phyloP scores from a whole-genome alignment of 1,140 invertebrate genomes.

The Drosophila navojoa region DNA sequence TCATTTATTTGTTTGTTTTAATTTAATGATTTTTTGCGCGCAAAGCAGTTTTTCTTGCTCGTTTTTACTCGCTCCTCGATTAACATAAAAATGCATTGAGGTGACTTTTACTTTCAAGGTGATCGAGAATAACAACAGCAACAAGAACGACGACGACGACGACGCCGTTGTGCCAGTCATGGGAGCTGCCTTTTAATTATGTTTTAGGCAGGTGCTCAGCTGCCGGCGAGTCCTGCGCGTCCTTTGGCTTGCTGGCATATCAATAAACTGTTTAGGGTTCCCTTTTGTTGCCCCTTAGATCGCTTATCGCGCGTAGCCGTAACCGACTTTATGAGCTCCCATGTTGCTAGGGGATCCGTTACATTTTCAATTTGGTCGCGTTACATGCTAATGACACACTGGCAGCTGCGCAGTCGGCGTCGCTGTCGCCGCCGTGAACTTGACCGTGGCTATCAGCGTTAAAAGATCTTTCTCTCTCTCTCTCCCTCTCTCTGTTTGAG shows the following conservation, averaged over 20 bases:
- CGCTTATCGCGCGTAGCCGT: constrained; percentile 52
- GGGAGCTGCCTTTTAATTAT: constrained; percentile 57
- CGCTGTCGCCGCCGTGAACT: constrained; percentile 69
- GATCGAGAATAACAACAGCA: constrained; percentile 52
- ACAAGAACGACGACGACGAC: constrained; percentile 7
- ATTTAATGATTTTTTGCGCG: constrained; percentile 79
- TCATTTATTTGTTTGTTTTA: constrained; percentile 83
- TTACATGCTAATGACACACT: constrained; percentile 83
- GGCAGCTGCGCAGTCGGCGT: constrained; percentile 35
- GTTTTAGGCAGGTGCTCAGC: constrained; percentile 56
- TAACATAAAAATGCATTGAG: constrained; percentile 77
- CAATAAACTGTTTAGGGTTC: constrained; percentile 71
- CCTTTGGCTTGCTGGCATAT: constrained; percentile 60
- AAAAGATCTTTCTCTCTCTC: constrained; percentile 54
- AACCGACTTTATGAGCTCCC: constrained; percentile 20
- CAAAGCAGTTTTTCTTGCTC: constrained; percentile 44
- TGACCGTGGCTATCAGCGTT: constrained; percentile 81
- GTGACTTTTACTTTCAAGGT: constrained; percentile 79
- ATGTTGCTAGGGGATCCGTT: constrained; percentile 54
- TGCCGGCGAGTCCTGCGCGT: constrained; percentile 17
- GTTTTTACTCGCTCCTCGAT: constrained; percentile 45
- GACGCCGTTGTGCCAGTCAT: constrained; percentile 54
- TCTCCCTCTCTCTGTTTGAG: background rate
- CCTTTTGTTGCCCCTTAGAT: constrained; percentile 39
- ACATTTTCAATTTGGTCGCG: constrained; percentile 78